Evolutionary conservation across 1,140 invertebrate genomes (phyloP).

Genomic region (silkworm (Bombyx mori)): ASM3026992v2 NC_085118.1:8158501-8159000

Average conservation of each 20-base stretch:
- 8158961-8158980: no score
- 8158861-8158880: no score
- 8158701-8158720: constrained; percentile 14
- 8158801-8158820: neutral
- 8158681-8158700: constrained; percentile 10
- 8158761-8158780: constrained; percentile 10
- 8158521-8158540: neutral
- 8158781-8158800: constrained; percentile 4
- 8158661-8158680: constrained; percentile 20
- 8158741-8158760: neutral
- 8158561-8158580: constrained; percentile 5
- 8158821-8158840: constrained; percentile 1
- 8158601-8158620: constrained; percentile 9
- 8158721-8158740: constrained; percentile 18
- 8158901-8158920: no score
- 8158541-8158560: constrained; percentile 1
- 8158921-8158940: no score
- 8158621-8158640: constrained; percentile 16
- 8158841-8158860: no score
- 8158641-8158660: constrained; percentile 16
- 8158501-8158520: neutral
- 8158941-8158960: no score
- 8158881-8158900: no score
- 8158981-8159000: no score
- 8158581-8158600: constrained; percentile 4